phyloP scores from a whole-genome alignment of 2,113 vertebrate genomes.

The Microcebus jonahi region DNA sequence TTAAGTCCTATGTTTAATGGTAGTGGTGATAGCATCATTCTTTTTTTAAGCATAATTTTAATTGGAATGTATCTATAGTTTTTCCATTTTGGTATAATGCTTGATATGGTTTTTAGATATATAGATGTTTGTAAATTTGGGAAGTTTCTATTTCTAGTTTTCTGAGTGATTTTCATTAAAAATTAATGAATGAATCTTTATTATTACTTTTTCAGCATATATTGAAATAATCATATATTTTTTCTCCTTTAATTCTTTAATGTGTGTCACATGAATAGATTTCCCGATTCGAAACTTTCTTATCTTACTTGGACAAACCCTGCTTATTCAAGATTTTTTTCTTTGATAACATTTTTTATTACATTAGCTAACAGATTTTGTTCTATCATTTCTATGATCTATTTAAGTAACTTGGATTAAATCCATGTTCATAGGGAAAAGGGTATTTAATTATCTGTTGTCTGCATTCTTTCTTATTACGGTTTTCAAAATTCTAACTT shows the following conservation, averaged over 20 bases:
- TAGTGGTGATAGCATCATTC: background rate
- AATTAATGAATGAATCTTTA: background rate
- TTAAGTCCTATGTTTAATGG: background rate
- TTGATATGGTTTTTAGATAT: background rate
- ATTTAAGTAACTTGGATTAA: background rate
- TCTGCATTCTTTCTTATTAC: background rate
- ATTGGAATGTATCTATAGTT: background rate
- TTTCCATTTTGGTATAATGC: background rate
- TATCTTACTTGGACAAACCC: background rate
- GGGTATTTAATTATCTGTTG: background rate
- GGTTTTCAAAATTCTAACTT: background rate
- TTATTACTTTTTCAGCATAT: background rate
- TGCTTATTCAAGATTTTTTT: background rate
- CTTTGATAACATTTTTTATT: constrained; percentile 6
- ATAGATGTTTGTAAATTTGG: constrained; percentile 5
- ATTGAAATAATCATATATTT: background rate
- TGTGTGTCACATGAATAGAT: background rate
- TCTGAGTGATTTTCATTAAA: constrained; percentile 8
- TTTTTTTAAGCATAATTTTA: background rate
- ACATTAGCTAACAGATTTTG: background rate
- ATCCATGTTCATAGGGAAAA: background rate
- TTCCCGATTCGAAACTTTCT: background rate
- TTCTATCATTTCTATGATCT: background rate
- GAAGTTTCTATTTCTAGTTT: background rate
- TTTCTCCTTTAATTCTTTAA: background rate